Base-by-base conservation (phyloP, 2,113 vertebrate genomes). In the Rynchops niger region DNA sequence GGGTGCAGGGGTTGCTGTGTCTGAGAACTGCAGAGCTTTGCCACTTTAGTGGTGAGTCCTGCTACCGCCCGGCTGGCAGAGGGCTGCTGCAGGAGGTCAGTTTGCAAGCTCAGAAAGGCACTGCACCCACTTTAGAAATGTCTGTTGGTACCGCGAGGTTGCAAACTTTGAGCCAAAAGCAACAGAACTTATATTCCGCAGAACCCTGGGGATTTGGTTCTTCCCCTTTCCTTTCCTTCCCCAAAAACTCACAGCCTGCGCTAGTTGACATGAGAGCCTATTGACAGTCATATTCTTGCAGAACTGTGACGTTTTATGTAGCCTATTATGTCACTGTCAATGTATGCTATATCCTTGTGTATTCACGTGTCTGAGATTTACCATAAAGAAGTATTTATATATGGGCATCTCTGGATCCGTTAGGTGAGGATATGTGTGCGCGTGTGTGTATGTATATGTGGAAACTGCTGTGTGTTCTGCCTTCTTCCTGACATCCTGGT, bases 401-500 rank as follows among this genome's bases (percentile, higher is more conserved):
- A 15, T n/a, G 56, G 15, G 19, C 93, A 29, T 86, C 66, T 92
- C 84, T 56, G 73, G 59, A 77, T 86, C 53, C 0, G 3, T 90
- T 86, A 89, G 77, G 89, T 95, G 92, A 88, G 71, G 77, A 21
- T 74, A 32, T 49, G 36, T 50, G 63, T 40, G 53, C 25, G 36
- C 69, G 66, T 74, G 43, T 74, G 62, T 91, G 32, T 88, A 69
- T 88, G 79, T 90, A 74, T 88, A 94, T 93, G 88, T 92, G 92
- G 92, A 93, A 97, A 93, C 93, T 84, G 86, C 82, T 91, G 78
- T 90, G 88, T 82, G 77, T 95, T 96, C 95, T 97, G 94, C 92
- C 88, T 98, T 97, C 96, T 95, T 97, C 95, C 88, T 93, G 92
- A 97, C 93, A 97, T 97, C 86, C 97, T 97, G 97, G 98, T 98